A percentile compares a stretch with the other conserved stretches of the same genome.
Evolutionary conservation across 2,113 vertebrate genomes (phyloP).

Genomic region (Albula glossodonta): DNA sequence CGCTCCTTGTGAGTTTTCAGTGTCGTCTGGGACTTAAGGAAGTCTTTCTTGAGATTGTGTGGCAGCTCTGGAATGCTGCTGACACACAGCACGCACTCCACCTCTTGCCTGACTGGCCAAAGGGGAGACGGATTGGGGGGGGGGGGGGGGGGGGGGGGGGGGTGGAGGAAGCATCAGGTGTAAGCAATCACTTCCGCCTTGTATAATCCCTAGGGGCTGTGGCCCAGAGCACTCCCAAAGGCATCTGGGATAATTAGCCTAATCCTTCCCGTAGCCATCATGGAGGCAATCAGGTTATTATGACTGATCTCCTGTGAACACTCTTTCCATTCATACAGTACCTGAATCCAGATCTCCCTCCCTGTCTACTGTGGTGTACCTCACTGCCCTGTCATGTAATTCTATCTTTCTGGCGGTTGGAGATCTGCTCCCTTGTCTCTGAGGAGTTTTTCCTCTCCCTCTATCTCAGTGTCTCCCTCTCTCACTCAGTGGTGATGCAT

Average conservation of each 20-base stretch:
- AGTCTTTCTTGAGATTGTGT: not conserved
- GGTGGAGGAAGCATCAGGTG: constrained; percentile 31
- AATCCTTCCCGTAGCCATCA: constrained; percentile 55
- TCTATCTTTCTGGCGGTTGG: constrained; percentile 44
- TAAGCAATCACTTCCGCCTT: constrained; percentile 40
- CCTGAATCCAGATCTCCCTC: constrained; percentile 33
- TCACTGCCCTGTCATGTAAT: constrained; percentile 34
- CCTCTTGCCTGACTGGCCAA: constrained; percentile 25
- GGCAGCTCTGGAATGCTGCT: not conserved
- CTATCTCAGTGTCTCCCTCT: not conserved
- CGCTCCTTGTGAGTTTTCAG: not conserved
- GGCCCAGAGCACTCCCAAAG: constrained; percentile 39
- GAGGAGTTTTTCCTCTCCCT: not conserved
- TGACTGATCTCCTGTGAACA: constrained; percentile 39
- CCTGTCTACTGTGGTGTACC: constrained; percentile 32
- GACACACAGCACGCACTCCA: not conserved
- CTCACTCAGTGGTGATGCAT: not conserved
- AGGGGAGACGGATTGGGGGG: not conserved
- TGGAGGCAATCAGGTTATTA: constrained; percentile 30
- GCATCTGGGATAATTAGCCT: constrained; percentile 55
- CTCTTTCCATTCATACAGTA: constrained; percentile 44
- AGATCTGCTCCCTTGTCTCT: constrained; percentile 47
- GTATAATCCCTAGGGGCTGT: constrained; percentile 50
- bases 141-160: not conserved
- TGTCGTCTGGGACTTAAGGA: not conserved